Conservation (phyloP, 2,113 vertebrate species). For the Pungitius pungitius region DNA sequence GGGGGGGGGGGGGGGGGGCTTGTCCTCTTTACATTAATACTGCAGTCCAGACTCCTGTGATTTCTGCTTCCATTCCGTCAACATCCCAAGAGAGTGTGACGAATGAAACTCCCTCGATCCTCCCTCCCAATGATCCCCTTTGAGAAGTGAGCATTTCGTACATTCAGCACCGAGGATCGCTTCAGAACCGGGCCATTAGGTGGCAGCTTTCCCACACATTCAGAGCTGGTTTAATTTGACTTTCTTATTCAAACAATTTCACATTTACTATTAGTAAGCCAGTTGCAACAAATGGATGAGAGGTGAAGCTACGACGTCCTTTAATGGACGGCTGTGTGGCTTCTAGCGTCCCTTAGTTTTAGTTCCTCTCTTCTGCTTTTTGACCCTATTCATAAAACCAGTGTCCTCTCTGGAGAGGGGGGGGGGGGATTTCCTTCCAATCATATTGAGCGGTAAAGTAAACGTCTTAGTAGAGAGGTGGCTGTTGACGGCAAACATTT, state of each 20-base stretch:
- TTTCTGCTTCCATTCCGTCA: too few species aligned
- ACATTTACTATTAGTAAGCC: neutral
- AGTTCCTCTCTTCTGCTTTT: neutral
- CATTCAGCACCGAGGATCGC: neutral
- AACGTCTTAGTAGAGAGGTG: conserved; percentile 44
- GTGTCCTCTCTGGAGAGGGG: conserved; percentile 18
- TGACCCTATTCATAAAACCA: conserved; percentile 1
- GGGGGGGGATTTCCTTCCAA: conserved; percentile 23
- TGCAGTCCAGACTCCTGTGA: neutral
- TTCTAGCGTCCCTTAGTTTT: neutral
- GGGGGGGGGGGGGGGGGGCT: too few species aligned
- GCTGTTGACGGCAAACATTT: conserved; percentile 59
- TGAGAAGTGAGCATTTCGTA: neutral
- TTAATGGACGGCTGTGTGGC: neutral
- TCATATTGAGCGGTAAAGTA: conserved; percentile 36
- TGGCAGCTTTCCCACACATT: conserved; percentile 42
- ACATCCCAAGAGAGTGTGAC: too few species aligned
- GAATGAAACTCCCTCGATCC: too few species aligned
- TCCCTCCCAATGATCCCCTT: neutral
- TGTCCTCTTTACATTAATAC: neutral
- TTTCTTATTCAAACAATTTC: neutral
- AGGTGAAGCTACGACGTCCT: neutral
- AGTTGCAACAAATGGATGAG: neutral
- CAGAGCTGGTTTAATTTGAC: neutral
- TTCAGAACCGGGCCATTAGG: conserved; percentile 34